A percentile compares a stretch with the other conserved stretches of the same genome.
Conservation (phyloP, 2,888 invertebrate species). For the Celastrina argiolus region DNA sequence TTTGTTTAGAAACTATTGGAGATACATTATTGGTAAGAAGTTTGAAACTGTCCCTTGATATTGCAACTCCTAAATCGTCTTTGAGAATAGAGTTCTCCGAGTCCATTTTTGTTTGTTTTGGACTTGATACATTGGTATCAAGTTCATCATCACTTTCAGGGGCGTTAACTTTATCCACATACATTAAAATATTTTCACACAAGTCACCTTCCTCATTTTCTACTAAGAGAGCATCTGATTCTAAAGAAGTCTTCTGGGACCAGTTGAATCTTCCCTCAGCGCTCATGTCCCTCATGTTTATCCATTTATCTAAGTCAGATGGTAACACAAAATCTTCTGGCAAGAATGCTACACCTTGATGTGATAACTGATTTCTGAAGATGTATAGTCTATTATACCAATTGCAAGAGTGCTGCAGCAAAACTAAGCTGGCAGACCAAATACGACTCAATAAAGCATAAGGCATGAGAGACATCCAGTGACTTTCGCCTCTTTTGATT, state of each 20-base stretch:
- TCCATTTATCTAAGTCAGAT: conserved; percentile 62
- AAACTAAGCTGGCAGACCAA: conserved; percentile 69
- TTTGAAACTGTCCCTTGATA: conserved; percentile 48
- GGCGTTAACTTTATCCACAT: conserved; percentile 53
- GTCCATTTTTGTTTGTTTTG: conserved; percentile 26
- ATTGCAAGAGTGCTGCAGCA: conserved; percentile 63
- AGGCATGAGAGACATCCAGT: conserved; percentile 75
- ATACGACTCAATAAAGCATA: conserved; percentile 75
- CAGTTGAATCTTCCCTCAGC: conserved; percentile 58
- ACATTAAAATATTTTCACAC: conserved; percentile 55
- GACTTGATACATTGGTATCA: conserved; percentile 25
- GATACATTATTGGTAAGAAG: conserved; percentile 34
- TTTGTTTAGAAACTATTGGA: conserved; percentile 25
- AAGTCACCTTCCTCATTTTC: conserved; percentile 46
- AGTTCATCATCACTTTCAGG: conserved; percentile 29
- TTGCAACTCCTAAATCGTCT: conserved; percentile 46
- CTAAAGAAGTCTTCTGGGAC: conserved; percentile 46
- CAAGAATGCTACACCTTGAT: conserved; percentile 69
- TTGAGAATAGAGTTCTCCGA: conserved; percentile 27
- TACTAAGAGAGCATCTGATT: conserved; percentile 40
- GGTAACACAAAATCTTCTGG: conserved; percentile 65
- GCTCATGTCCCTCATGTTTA: conserved; percentile 67
- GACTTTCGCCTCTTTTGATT: conserved; percentile 73
- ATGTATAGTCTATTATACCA: conserved; percentile 72
- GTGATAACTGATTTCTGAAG: conserved; percentile 54